Percentiles rank a stretch among this genome's conserved stretches.
Conservation (phyloP, 2,797 vertebrate genomes). For the Anas flavirostris region DNA sequence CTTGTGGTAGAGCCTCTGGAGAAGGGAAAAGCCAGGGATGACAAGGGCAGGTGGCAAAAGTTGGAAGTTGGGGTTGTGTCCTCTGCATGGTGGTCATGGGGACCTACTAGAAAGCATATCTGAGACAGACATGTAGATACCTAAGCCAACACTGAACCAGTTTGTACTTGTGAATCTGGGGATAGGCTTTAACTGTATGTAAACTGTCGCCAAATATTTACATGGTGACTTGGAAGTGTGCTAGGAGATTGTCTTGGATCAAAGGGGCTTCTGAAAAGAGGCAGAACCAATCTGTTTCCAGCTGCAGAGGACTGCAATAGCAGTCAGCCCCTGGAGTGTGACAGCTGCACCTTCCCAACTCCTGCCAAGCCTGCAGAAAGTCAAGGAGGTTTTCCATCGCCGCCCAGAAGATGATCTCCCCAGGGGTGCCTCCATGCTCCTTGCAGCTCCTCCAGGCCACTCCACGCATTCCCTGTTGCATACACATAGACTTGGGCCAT, state of each 20-base stretch:
- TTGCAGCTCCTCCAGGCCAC: neutral
- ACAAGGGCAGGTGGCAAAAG: neutral
- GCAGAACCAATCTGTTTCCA: neutral
- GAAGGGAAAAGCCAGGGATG: neutral
- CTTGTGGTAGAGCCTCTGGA: neutral
- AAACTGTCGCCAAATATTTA: conserved; percentile 19
- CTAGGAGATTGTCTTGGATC: neutral
- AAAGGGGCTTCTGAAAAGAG: neutral
- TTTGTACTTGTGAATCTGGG: neutral
- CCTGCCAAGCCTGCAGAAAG: no score
- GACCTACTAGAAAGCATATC: neutral
- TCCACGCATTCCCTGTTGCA: neutral
- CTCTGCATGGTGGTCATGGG: fast-evolving
- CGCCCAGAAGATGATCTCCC: neutral
- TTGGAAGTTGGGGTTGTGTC: neutral
- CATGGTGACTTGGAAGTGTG: neutral
- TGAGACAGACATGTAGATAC: neutral
- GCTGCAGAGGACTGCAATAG: neutral
- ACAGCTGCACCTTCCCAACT: neutral
- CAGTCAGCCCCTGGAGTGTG: neutral
- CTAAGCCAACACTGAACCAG: neutral
- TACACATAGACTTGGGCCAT: neutral
- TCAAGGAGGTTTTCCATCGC: no score
- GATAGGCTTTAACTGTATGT: neutral
- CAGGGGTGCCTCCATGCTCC: neutral